Conservation (phyloP, 1,140 invertebrate species). For the Lepidostoma basale region DNA sequence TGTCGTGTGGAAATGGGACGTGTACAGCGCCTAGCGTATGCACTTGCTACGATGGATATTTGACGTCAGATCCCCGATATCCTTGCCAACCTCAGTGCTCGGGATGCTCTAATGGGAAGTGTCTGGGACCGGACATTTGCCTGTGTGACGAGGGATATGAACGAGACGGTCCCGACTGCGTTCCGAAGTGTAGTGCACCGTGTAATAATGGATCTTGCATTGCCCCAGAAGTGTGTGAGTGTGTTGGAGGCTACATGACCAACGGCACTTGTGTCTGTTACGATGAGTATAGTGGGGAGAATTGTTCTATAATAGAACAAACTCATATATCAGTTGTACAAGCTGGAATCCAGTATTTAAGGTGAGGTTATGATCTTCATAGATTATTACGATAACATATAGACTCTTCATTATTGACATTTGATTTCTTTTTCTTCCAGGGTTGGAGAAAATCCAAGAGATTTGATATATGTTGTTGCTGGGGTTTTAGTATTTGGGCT, state of each 20-base stretch:
- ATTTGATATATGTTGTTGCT: neutral
- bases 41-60: constrained; percentile 6
- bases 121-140: constrained; percentile 56
- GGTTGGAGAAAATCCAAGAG: constrained; percentile 1
- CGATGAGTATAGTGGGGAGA: constrained; percentile 16
- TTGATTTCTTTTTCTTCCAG: constrained; percentile 8
- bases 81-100: neutral
- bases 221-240: constrained; percentile 55
- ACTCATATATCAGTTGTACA: neutral
- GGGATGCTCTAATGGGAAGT: constrained; percentile 48
- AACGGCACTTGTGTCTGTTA: constrained; percentile 47
- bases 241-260: constrained; percentile 50
- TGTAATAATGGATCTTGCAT: constrained; percentile 56
- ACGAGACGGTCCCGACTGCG: neutral
- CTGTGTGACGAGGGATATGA: constrained; percentile 52
- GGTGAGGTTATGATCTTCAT: neutral
- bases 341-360: neutral
- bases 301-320: constrained; percentile 2
- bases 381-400: neutral
- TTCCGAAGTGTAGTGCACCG: constrained; percentile 25
- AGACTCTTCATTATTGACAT: neutral
- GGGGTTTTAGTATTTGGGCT: neutral
- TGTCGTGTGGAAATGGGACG: constrained; percentile 26
- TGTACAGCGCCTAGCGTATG: constrained; percentile 9
- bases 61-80: neutral